Conservation (phyloP, 2,888 invertebrate genomes). For the Iselma pallidipennis region DNA sequence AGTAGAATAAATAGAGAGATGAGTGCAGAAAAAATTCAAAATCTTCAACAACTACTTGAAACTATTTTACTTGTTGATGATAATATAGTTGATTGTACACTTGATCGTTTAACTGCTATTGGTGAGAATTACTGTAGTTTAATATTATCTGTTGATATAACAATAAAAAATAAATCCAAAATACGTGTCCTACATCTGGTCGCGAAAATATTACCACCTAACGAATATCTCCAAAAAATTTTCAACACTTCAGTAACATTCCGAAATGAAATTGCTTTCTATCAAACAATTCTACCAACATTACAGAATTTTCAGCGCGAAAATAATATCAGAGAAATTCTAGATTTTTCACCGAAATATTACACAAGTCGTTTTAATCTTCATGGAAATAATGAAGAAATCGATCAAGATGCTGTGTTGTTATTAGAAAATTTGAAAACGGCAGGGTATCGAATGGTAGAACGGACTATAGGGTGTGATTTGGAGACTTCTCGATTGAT, state of each 20-base stretch:
- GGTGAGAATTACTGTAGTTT: too few relatives aligned
- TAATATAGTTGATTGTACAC: too few relatives aligned
- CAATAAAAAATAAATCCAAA: too few relatives aligned
- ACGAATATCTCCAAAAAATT: conserved; percentile 41
- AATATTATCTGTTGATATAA: too few relatives aligned
- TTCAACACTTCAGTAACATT: conserved; percentile 59
- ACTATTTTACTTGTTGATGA: too few relatives aligned
- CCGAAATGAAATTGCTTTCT: conserved; percentile 58
- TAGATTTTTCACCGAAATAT: conserved; percentile 44
- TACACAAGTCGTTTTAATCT: conserved; percentile 37
- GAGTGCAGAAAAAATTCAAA: too few relatives aligned
- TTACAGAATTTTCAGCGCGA: conserved; percentile 55
- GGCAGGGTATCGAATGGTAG: conserved; percentile 54
- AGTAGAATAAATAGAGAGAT: too few relatives aligned
- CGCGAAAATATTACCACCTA: too few relatives aligned
- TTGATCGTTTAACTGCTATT: too few relatives aligned
- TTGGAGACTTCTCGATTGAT: conserved; percentile 53
- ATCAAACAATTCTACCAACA: conserved; percentile 55
- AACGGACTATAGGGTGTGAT: conserved; percentile 56
- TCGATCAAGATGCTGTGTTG: conserved; percentile 59
- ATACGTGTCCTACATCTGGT: too few relatives aligned
- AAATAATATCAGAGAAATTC: conserved; percentile 47
- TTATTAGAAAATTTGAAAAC: conserved; percentile 59
- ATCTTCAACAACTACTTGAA: too few relatives aligned
- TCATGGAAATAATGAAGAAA: conserved; percentile 33